A percentile compares a stretch with the other conserved stretches of the same genome.
phyloP scores from a whole-genome alignment of 2,113 vertebrate species.

The Anoura caudifer region DNA sequence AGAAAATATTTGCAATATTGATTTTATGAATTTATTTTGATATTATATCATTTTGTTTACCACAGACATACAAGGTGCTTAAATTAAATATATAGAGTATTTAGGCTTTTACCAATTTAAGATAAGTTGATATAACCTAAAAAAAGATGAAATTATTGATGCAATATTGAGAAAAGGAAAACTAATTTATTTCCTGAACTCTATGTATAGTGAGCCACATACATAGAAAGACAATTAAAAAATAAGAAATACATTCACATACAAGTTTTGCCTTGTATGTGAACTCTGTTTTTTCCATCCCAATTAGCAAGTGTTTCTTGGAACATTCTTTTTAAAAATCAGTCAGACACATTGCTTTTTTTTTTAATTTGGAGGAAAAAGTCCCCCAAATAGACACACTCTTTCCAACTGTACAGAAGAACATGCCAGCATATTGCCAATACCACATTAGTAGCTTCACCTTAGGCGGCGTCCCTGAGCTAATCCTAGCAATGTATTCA shows the following conservation, averaged over 20 bases:
- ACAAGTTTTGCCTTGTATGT: background rate
- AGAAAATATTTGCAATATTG: background rate
- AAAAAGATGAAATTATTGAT: background rate
- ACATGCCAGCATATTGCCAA: rapidly evolving
- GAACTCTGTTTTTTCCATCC: background rate
- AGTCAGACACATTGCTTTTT: background rate
- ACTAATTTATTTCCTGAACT: background rate
- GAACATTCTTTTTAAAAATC: background rate
- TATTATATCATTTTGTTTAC: background rate
- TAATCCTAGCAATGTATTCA: background rate
- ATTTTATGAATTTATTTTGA: background rate
- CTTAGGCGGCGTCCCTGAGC: background rate
- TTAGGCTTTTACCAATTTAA: background rate
- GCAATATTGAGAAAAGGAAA: background rate
- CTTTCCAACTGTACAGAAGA: background rate
- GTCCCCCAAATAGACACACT: background rate
- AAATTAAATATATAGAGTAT: background rate
- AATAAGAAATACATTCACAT: background rate
- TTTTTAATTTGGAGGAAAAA: background rate
- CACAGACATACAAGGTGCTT: background rate
- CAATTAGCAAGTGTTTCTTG: background rate
- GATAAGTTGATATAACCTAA: background rate
- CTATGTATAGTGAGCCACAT: background rate
- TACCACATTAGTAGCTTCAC: background rate
- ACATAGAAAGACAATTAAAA: background rate